Percentiles rank a stretch among this genome's conserved stretches.
phyloP scores from a whole-genome alignment of 2,113 vertebrate genomes.

The Caranx ignobilis region DNA sequence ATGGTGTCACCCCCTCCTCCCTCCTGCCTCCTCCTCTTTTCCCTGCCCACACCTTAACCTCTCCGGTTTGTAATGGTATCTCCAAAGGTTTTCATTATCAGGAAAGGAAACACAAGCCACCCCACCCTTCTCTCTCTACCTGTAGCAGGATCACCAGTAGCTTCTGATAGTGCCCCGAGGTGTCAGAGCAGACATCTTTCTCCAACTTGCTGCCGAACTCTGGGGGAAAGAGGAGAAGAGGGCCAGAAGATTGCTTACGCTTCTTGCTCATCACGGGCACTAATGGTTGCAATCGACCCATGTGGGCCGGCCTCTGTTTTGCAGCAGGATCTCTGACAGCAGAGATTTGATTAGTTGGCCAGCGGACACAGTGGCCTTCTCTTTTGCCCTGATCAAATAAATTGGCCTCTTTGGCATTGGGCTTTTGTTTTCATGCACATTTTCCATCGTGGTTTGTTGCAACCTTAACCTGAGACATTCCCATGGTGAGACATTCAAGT shows the following conservation, averaged over 20 bases:
- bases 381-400: slow-evolving; percentile 48
- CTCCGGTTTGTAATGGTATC: slow-evolving; percentile 72
- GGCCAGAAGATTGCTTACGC: slow-evolving; percentile 52
- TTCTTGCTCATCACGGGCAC: slow-evolving; percentile 12
- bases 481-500: background rate
- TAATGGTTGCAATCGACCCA: slow-evolving; percentile 41
- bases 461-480: background rate
- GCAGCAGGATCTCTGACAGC: slow-evolving; percentile 20
- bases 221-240: slow-evolving; percentile 77
- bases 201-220: slow-evolving; percentile 91
- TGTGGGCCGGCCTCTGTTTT: slow-evolving; percentile 13
- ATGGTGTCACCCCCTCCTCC: background rate
- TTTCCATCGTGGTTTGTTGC: slow-evolving; percentile 16
- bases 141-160: slow-evolving; percentile 94
- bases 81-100: slow-evolving; percentile 59
- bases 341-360: slow-evolving; percentile 53
- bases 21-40: background rate
- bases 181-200: slow-evolving; percentile 91
- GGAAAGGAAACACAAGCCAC: slow-evolving; percentile 44
- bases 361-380: slow-evolving; percentile 21
- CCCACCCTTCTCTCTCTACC: slow-evolving; percentile 79
- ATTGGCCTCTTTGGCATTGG: slow-evolving; percentile 18
- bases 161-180: slow-evolving; percentile 91
- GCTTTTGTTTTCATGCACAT: slow-evolving; percentile 13
- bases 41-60: slow-evolving; percentile 27